A percentile compares a stretch with the other conserved stretches of the same genome.
These are phyloP conservation scores for Dryobota labecula DNA, from an alignment of 2,888 invertebrate species.

Conservation along the genomic window DNA sequence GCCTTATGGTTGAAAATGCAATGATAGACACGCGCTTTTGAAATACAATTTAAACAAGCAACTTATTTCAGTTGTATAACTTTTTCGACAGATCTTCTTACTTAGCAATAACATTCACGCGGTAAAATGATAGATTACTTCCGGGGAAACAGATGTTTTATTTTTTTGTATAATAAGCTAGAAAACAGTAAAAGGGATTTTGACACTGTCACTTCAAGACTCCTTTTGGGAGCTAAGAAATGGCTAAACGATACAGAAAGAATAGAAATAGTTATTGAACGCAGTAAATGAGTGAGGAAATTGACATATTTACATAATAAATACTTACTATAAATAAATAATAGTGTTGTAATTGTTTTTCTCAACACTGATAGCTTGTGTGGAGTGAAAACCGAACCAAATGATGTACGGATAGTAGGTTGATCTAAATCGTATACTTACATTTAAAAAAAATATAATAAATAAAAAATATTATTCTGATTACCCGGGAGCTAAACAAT, in stretches of 20 bases:
- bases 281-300: background rate
- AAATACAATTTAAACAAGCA: background rate
- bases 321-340: background rate
- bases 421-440: background rate
- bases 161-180: background rate
- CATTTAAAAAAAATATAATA: background rate
- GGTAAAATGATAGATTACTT: background rate
- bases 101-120: background rate
- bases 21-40: constrained; percentile 2
- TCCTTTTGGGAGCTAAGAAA: background rate
- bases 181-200: background rate
- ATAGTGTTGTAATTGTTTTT: background rate
- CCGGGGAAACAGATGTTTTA: background rate
- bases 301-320: background rate
- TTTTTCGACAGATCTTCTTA: background rate
- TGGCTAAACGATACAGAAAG: background rate
- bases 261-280: background rate
- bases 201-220: background rate
- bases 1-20: background rate
- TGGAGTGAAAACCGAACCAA: background rate
- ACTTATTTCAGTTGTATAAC: background rate
- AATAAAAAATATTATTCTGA: background rate
- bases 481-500: background rate
- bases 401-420: background rate
- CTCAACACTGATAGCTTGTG: background rate